A percentile compares a stretch with the other conserved stretches of the same genome.
Evolutionary conservation across 2,888 invertebrate genomes (phyloP).

Genomic region (Ernsta delagoae): DNA sequence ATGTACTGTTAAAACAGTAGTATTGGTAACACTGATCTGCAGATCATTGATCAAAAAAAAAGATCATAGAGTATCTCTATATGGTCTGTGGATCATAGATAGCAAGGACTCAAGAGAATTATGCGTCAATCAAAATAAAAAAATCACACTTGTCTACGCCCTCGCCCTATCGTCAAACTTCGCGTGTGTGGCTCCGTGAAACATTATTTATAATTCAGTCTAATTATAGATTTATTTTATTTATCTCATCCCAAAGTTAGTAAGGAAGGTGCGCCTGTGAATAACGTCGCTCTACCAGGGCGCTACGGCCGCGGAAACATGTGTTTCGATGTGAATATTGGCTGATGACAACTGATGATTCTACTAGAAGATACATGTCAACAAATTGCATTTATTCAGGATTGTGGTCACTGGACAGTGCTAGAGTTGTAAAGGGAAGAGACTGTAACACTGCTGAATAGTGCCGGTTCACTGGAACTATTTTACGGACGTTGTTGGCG

Average conservation of each 20-base stretch:
- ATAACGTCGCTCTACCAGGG: slow-evolving; percentile 58
- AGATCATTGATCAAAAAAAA: too few relatives aligned
- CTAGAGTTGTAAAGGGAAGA: slow-evolving; percentile 46
- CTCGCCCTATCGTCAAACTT: slow-evolving; percentile 59
- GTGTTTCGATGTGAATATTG: slow-evolving; percentile 81
- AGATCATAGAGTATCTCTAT: too few relatives aligned
- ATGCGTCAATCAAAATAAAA: slow-evolving; percentile 68
- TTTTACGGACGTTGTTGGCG: slow-evolving; percentile 55
- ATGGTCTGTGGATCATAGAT: slow-evolving; percentile 40
- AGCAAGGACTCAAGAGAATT: slow-evolving; percentile 49
- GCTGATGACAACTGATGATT: slow-evolving; percentile 62
- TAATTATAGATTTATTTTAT: slow-evolving; percentile 75
- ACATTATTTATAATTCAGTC: slow-evolving; percentile 73
- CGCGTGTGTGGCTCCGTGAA: slow-evolving; percentile 76
- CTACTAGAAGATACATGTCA: slow-evolving; percentile 65
- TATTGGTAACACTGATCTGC: too few relatives aligned
- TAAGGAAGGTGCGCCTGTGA: slow-evolving; percentile 59
- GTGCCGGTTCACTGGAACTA: slow-evolving; percentile 44
- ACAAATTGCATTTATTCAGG: slow-evolving; percentile 70
- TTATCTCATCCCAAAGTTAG: slow-evolving; percentile 64
- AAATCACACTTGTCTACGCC: slow-evolving; percentile 64
- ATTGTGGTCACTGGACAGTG: slow-evolving; percentile 51
- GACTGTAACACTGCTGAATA: slow-evolving; percentile 44
- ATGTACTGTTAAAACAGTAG: too few relatives aligned
- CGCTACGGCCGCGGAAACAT: slow-evolving; percentile 71